A percentile compares a stretch with the other conserved stretches of the same genome.
Conservation (phyloP, 2,888 invertebrate species). For the Mimachlamys varia region DNA sequence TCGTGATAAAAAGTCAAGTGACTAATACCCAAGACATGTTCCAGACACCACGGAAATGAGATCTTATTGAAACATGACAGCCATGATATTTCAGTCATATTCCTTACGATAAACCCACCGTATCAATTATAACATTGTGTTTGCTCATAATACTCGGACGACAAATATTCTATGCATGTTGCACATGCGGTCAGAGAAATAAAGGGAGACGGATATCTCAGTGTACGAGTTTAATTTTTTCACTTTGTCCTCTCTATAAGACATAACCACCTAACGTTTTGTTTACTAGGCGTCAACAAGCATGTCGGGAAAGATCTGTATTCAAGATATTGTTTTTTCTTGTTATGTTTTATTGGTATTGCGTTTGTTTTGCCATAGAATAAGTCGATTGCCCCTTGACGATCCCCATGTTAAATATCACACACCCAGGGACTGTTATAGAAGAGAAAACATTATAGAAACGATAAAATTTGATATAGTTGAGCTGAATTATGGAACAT, state of each 20-base stretch:
- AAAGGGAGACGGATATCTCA: neutral
- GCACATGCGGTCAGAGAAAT: neutral
- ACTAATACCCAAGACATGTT: neutral
- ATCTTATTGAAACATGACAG: neutral
- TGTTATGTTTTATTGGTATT: too few relatives aligned
- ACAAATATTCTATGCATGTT: slow-evolving; percentile 1
- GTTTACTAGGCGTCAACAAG: neutral
- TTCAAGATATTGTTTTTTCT: neutral
- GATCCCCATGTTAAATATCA: neutral
- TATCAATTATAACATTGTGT: neutral
- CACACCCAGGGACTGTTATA: neutral
- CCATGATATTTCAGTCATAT: neutral
- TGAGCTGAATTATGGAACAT: neutral
- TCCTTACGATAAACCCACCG: neutral
- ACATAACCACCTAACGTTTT: neutral
- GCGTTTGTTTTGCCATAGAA: too few relatives aligned
- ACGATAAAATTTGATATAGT: slow-evolving; percentile 31
- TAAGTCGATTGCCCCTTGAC: neutral
- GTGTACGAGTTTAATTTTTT: neutral
- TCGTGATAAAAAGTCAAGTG: neutral
- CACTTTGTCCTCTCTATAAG: neutral
- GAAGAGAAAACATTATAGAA: neutral
- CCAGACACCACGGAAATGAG: neutral
- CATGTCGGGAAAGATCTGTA: neutral
- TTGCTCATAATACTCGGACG: neutral